Evolutionary conservation across 2,113 vertebrate genomes (phyloP), one percentile per base, ranked within the genome.

Genomic region (Anseranas semipalmata): DNA sequence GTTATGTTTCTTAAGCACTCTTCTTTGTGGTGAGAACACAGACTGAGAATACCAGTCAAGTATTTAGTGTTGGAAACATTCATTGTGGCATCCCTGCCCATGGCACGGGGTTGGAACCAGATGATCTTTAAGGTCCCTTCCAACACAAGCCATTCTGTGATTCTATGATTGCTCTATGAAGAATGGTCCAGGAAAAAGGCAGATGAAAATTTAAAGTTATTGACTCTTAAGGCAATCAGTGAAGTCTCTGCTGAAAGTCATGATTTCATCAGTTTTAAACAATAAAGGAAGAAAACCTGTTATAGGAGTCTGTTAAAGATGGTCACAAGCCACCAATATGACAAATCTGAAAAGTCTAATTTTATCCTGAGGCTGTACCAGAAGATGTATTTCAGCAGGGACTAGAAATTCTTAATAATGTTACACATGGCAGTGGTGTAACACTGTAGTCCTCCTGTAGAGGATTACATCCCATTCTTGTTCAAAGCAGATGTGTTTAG

Each of bases 391-490:
- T 63, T 87, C 46, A 68, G 0, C 4, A 50, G 20, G 16, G 52
- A 21, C 10, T 53, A 78, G 70, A 53, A 77, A 48, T 81, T 56
- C 27, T 30, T 85, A 30, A 39, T 39, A 13, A 30, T 71, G n/a
- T 45, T 78, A 62, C 3, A 3, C 14, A n/a, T 68, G 16, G 8
- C 56, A 72, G 0, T 53, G 21, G 10, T 74, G 30, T 79, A 78
- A 67, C 2, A 2, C n/a, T n/a, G n/a, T 85, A 70, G 74, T 81
- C 27, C 20, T 87, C 17, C 3, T 18, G 0, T 6, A 7, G 8
- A n/a, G 19, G 6, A 9, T 87, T 77, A 30, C 30, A 13, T 66
- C 12, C 8, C 9, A 22, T 78, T 89, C 2, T 0, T n/a, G 14
- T 46, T 85, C 43, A 76, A 28, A 32, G 46, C 78, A 63, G n/a